These are phyloP conservation scores for Drosophila nikananu DNA, from an alignment of 1,140 invertebrate genomes.

Conservation along the genomic window DNA sequence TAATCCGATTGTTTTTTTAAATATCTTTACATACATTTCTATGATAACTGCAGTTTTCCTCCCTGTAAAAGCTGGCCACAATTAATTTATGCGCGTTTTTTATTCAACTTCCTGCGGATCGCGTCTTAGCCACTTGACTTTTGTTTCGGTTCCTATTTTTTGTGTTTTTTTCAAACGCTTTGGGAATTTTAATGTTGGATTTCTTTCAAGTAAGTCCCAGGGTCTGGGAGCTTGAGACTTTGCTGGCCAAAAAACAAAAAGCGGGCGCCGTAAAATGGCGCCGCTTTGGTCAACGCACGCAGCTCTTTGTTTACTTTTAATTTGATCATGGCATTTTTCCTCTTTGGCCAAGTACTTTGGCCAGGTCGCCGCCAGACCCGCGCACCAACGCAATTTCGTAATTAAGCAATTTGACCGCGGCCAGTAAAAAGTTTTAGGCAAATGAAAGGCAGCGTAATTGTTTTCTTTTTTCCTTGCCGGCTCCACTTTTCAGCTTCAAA, in stretches of 20 bases:
- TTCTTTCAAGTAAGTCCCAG: conserved; percentile 54
- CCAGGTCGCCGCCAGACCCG: conserved; percentile 24
- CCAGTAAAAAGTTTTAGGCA: conserved; percentile 72
- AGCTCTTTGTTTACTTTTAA: conserved; percentile 83
- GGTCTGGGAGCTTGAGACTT: background rate
- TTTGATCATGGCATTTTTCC: conserved; percentile 62
- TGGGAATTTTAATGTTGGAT: conserved; percentile 82
- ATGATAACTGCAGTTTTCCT: background rate
- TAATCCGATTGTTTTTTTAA: too few relatives aligned
- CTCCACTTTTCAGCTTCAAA: conserved; percentile 27
- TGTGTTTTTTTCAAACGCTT: conserved; percentile 56
- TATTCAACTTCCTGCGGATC: conserved; percentile 39
- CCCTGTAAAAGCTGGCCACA: conserved; percentile 55
- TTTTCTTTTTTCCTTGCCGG: conserved; percentile 43
- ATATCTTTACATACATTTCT: background rate
- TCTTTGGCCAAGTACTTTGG: conserved; percentile 40
- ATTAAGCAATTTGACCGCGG: conserved; percentile 82
- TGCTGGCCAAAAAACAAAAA: conserved; percentile 53
- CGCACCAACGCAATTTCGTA: conserved; percentile 74
- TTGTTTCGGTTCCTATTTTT: conserved; percentile 49
- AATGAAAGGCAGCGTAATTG: conserved; percentile 77
- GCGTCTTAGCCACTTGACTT: conserved; percentile 71
- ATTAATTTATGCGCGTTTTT: conserved; percentile 80
- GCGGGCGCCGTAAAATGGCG: conserved; percentile 68
- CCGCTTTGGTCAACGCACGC: conserved; percentile 75